Evolutionary conservation across 2,797 vertebrate species (phyloP).

Genomic region (Gila robusta): DNA sequence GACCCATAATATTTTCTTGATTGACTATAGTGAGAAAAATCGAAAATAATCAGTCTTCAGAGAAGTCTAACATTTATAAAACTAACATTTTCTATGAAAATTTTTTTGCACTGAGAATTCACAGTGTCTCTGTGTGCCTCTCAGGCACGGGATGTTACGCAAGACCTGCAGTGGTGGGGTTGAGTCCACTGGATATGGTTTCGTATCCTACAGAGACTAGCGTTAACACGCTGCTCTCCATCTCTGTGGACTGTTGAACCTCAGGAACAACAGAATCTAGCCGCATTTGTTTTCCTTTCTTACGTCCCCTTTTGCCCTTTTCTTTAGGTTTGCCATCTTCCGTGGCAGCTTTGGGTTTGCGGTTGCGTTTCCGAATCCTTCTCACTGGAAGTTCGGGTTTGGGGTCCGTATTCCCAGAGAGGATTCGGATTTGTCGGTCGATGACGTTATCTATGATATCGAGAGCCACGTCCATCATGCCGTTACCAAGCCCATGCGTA

Average conservation of each 20-base stretch:
- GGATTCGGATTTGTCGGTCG: conserved; percentile 81
- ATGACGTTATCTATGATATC: conserved; percentile 80
- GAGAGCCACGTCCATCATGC: conserved; percentile 79
- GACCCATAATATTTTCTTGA: conserved; percentile 1
- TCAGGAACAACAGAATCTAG: conserved; percentile 60
- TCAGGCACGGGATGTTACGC: not conserved
- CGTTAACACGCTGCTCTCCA: conserved; percentile 78
- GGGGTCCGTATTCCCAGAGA: conserved; percentile 78
- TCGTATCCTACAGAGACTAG: conserved; percentile 83
- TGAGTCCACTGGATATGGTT: conserved; percentile 77
- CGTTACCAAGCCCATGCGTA: conserved; percentile 82
- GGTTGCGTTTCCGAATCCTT: conserved; percentile 77
- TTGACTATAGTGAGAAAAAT: conserved; percentile 5
- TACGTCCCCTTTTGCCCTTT: conserved; percentile 70
- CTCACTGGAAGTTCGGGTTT: conserved; percentile 70
- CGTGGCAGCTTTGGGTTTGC: conserved; percentile 61
- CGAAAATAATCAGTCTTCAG: conserved; percentile 8
- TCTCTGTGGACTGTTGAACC: conserved; percentile 64
- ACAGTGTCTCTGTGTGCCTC: not conserved
- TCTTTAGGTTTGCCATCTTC: conserved; percentile 69
- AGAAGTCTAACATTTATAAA: conserved; percentile 41
- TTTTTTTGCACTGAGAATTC: conserved; percentile 33
- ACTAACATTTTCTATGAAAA: conserved; percentile 45
- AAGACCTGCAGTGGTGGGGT: conserved; percentile 65
- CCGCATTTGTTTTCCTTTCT: conserved; percentile 72